Conservation (phyloP, 2,113 vertebrate genomes). For the Xyrauchen texanus region DNA sequence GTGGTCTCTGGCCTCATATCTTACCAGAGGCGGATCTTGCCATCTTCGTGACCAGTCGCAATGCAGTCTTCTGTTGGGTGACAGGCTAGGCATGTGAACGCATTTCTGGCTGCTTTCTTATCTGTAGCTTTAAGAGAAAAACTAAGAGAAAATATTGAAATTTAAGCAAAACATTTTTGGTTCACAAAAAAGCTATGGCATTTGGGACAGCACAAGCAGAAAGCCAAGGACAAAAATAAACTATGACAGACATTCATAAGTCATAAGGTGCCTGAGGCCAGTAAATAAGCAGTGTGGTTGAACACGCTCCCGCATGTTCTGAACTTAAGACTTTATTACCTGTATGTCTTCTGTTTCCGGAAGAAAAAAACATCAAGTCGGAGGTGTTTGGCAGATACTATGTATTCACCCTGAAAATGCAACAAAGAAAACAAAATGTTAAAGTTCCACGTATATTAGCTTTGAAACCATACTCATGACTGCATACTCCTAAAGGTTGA, state of each 20-base stretch:
- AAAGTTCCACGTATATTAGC: no score
- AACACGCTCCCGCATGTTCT: slow-evolving; percentile 23
- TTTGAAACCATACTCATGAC: no score
- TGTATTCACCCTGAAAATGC: slow-evolving; percentile 80
- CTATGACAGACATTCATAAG: neutral
- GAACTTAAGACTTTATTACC: slow-evolving; percentile 64
- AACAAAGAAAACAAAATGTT: neutral
- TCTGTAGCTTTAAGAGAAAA: slow-evolving; percentile 77
- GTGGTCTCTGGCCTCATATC: neutral
- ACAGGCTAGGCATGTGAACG: slow-evolving; percentile 83
- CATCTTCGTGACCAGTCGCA: slow-evolving; percentile 89
- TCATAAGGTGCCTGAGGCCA: neutral
- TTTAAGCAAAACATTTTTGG: neutral
- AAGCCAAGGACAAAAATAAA: neutral
- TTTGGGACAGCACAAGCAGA: neutral
- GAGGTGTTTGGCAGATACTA: slow-evolving; percentile 78
- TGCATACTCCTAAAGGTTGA: no score
- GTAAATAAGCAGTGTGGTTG: slow-evolving; percentile 18
- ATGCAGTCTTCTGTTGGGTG: slow-evolving; percentile 93
- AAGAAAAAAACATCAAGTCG: slow-evolving; percentile 86
- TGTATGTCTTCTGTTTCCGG: slow-evolving; percentile 79
- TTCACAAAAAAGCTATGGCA: neutral
- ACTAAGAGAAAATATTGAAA: slow-evolving; percentile 62
- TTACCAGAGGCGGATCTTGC: slow-evolving; percentile 93
- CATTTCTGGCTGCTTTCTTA: slow-evolving; percentile 78